Evolutionary conservation across 2,113 vertebrate species (phyloP), one percentile per base, ranked within the genome.

Genomic region (Gymnobelideus leadbeateri): DNA sequence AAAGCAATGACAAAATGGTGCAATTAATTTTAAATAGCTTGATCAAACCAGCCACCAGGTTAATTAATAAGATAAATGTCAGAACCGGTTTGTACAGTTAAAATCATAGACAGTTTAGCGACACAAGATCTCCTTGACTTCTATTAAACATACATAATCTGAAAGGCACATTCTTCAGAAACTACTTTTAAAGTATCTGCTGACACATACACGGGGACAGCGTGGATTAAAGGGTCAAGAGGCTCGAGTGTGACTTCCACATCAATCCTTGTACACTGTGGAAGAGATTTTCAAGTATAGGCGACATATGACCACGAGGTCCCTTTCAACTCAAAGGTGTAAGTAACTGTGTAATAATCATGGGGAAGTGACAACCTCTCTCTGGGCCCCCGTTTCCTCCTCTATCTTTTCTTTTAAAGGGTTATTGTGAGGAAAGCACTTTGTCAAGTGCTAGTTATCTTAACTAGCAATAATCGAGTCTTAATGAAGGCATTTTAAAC

Each of bases 401-500:
- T 84, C 31, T 25, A 57, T 10, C 28, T 61, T 61, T 43, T 84
- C 43, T 68, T 68, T 77, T 19, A 77, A 84, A 84, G n/a, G n/a
- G 5, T 43, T 84, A 19, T 43, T 23, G 68, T 43, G 68, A 84
- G 68, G 68, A 84, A n/a, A 84, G 37, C 7, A 8, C 16, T 84
- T 43, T 5, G 28, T 61, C 31, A 61, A 77, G 37, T n/a, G n/a
- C n/a, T n/a, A n/a, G n/a, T 84, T 43, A 84, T 19, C 37, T 19
- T 23, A 68, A 3, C 57, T 37, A 37, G 28, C 57, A 68, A 68
- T 68, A 68, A 12, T 68, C 10, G 37, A 28, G 55, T 57, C 55
- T 57, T 57, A 26, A 57, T 3, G 95, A 97, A 98, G 46, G 89
- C 57, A 92, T 0, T 21, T 1, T 31, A 50, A 94, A 89, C 92